phyloP scores from a whole-genome alignment of 1,140 invertebrate genomes.

The Doryteuthis pealeii region DNA sequence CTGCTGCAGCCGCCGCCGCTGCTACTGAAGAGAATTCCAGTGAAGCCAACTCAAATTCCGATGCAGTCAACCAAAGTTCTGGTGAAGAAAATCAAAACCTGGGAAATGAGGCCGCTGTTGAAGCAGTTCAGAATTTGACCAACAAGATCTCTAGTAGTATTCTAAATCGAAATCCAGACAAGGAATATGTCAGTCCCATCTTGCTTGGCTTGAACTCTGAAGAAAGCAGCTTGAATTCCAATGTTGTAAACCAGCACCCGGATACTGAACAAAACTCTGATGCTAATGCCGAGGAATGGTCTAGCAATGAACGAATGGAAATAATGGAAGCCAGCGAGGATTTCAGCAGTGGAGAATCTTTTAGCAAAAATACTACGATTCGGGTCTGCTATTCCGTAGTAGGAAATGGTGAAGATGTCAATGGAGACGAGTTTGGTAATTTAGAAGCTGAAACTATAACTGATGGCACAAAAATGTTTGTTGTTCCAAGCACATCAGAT shows the following conservation, averaged over 20 bases:
- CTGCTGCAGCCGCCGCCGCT: not conserved
- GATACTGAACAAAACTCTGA: not conserved
- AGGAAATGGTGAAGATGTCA: not conserved
- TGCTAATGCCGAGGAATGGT: not conserved
- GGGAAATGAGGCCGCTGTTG: not conserved
- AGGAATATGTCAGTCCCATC: not conserved
- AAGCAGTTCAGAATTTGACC: not conserved
- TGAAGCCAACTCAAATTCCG: not conserved
- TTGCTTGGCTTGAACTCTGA: not conserved
- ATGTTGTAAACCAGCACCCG: not conserved
- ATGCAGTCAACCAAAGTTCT: not conserved
- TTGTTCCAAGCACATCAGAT: slow-evolving; percentile 25
- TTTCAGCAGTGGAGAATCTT: not conserved
- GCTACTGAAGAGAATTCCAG: not conserved
- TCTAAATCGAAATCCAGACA: not conserved
- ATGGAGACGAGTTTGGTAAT: not conserved
- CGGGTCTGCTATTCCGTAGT: slow-evolving; percentile 1
- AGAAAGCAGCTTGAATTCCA: not conserved
- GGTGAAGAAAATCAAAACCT: not conserved
- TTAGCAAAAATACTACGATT: not conserved
- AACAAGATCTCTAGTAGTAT: not conserved
- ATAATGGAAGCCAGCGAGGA: slow-evolving; percentile 3
- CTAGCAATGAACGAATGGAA: not conserved
- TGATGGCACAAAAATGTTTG: slow-evolving; percentile 39
- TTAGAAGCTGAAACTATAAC: slow-evolving; percentile 25